phyloP scores from a whole-genome alignment of 2,113 vertebrate genomes.

The Diadophis punctatus region DNA sequence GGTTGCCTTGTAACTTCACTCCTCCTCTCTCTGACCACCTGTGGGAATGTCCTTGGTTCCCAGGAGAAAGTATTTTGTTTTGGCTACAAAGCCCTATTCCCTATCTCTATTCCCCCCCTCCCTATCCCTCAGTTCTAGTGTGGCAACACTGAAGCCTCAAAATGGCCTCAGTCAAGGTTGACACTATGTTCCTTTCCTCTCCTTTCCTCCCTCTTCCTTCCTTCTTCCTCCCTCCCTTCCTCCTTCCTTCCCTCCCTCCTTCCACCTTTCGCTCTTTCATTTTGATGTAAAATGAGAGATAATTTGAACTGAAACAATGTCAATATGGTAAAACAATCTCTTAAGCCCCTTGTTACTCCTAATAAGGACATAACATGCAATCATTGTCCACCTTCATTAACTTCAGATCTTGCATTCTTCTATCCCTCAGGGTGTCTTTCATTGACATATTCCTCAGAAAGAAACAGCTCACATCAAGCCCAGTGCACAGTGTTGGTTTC shows the following conservation, averaged over 20 bases:
- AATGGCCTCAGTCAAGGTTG: too few relatives aligned
- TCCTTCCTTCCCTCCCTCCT: neutral
- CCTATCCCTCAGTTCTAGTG: too few relatives aligned
- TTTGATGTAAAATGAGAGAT: neutral
- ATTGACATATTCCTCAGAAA: conserved; percentile 66
- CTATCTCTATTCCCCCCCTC: too few relatives aligned
- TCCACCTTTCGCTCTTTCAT: neutral
- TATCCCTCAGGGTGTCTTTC: conserved; percentile 59
- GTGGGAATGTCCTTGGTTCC: too few relatives aligned
- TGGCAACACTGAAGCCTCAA: too few relatives aligned
- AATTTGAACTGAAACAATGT: conserved; percentile 49
- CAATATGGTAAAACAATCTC: conserved; percentile 54
- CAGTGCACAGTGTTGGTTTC: conserved; percentile 43
- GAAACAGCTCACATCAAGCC: conserved; percentile 44
- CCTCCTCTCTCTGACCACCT: too few relatives aligned
- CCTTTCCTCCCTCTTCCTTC: neutral
- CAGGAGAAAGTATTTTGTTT: too few relatives aligned
- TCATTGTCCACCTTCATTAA: conserved; percentile 69
- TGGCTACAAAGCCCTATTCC: too few relatives aligned
- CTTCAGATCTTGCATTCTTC: conserved; percentile 59
- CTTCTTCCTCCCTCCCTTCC: neutral
- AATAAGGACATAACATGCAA: conserved; percentile 69
- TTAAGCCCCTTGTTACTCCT: conserved; percentile 60
- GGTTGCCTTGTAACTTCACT: too few relatives aligned
- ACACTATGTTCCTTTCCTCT: neutral